Base-by-base conservation (phyloP, 2,797 vertebrate species). In the Pelochelys cantorii region DNA sequence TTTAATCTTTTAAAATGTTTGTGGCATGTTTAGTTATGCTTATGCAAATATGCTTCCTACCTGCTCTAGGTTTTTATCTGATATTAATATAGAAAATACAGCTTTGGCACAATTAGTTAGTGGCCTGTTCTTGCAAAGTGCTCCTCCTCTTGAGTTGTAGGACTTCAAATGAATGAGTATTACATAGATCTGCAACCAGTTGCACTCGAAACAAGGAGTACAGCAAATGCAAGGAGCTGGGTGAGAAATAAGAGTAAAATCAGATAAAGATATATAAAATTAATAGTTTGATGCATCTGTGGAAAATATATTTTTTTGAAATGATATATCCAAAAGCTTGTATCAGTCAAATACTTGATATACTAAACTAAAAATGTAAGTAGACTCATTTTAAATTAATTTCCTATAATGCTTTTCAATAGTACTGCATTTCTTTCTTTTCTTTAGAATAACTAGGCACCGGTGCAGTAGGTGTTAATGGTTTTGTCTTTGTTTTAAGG, bases 181-280 rank as follows among this genome's bases (percentile, higher is more conserved):
- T 81, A 17, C 90, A 87, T 89, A 91, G 89, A 86, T 84, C 71
- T 89, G 85, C 92, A 86, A 93, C 89, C 71, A 60, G 83, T 83
- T 94, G 68, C 71, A 31, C 88, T 91, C 88, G 87, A 86, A 91
- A 79, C 77, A 93, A 94, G 79, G 94, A 91, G 57, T 71, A 74
- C 93, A 91, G 93, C 90, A 93, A 94, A 87, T 88, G 84, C 92
- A 89, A 48, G 94, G 95, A 96, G 93, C 96, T 96, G 96, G 94
- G 96, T 95, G 86, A 96, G 94, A 92, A 60, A 37, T 91, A 1
- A 48, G 84, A 93, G 71, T 74, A 37, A 74, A 74, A 53, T 81
- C 83, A 68, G n/a, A 65, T 4, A 17, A 78, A 85, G 42, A 31
- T 82, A 77, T 90, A n/a, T 77, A 87, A 59, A 48, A 48, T 48